These are phyloP conservation scores for Anniella stebbinsi DNA, from an alignment of 2,797 vertebrate species.

Conservation along the genomic window DNA sequence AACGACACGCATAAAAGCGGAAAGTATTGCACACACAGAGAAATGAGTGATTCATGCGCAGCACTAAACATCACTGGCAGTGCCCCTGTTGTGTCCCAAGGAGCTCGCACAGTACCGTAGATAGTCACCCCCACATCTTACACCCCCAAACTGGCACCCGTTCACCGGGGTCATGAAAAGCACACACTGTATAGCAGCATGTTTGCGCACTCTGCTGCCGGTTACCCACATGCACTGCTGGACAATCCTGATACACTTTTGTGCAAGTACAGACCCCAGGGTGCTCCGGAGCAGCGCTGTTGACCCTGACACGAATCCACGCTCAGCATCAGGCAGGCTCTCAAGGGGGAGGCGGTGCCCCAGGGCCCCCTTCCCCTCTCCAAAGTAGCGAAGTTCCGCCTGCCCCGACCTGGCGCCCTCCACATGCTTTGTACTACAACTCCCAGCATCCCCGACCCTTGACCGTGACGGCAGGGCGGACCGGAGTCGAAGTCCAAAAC, in stretches of 20 bases:
- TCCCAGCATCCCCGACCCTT: too few species aligned
- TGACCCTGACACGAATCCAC: not conserved
- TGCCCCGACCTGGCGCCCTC: too few species aligned
- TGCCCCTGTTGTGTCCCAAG: not conserved
- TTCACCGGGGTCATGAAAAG: not conserved
- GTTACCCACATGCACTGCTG: not conserved
- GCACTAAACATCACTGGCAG: not conserved
- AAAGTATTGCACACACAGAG: not conserved
- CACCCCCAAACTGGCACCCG: not conserved
- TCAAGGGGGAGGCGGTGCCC: not conserved
- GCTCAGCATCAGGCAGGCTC: not conserved
- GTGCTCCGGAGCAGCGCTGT: not conserved
- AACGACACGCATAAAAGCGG: not conserved
- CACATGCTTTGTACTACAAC: too few species aligned
- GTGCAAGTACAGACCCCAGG: not conserved
- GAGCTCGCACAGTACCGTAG: not conserved
- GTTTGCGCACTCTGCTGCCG: not conserved
- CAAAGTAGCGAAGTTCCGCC: not conserved
- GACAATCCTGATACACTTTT: not conserved
- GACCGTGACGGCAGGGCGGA: too few species aligned
- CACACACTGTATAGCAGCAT: not conserved
- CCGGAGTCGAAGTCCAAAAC: too few species aligned
- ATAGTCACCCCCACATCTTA: too few species aligned
- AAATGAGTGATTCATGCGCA: not conserved
- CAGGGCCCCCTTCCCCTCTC: not conserved